Evolutionary conservation across 2,888 invertebrate species (phyloP).

Genomic region (Hydrotaea diabolus): DNA sequence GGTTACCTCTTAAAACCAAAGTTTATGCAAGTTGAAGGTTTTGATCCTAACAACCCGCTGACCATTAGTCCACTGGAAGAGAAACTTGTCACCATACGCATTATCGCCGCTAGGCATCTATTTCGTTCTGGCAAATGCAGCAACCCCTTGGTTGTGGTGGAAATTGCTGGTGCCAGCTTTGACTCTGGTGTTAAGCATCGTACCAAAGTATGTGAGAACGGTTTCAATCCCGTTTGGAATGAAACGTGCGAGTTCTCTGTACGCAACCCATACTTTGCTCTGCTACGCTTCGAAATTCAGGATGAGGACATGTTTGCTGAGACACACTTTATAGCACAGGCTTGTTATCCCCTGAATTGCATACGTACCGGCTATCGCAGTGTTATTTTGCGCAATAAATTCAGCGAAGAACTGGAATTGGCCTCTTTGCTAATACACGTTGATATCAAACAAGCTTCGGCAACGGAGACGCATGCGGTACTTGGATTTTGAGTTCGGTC

Average conservation of each 20-base stretch:
- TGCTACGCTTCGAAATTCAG: slow-evolving; percentile 93
- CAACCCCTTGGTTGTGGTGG: slow-evolving; percentile 93
- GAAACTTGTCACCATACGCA: slow-evolving; percentile 85
- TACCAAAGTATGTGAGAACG: slow-evolving; percentile 95
- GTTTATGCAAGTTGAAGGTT: slow-evolving; percentile 90
- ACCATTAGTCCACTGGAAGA: slow-evolving; percentile 84
- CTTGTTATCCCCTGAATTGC: slow-evolving; percentile 92
- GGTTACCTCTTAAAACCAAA: slow-evolving; percentile 96
- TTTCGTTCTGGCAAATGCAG: slow-evolving; percentile 92
- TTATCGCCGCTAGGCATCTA: slow-evolving; percentile 95
- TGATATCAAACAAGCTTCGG: slow-evolving; percentile 81
- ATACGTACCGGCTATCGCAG: slow-evolving; percentile 94
- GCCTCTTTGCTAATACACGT: slow-evolving; percentile 93
- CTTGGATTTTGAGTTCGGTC: slow-evolving; percentile 32
- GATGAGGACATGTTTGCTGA: slow-evolving; percentile 99
- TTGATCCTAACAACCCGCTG: slow-evolving; percentile 88
- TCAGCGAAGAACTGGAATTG: slow-evolving; percentile 95
- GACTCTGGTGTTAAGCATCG: slow-evolving; percentile 91
- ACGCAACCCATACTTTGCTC: slow-evolving; percentile 89
- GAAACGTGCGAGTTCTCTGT: slow-evolving; percentile 92
- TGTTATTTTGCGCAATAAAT: slow-evolving; percentile 93
- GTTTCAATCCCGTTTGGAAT: slow-evolving; percentile 96
- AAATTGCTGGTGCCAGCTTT: slow-evolving; percentile 92
- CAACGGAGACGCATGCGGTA: slow-evolving; percentile 55
- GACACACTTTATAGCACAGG: slow-evolving; percentile 97